Evolutionary conservation across 2,888 invertebrate genomes (phyloP), one percentile per base, ranked within the genome.

Genomic region (Drosophila macrothrix): DNA sequence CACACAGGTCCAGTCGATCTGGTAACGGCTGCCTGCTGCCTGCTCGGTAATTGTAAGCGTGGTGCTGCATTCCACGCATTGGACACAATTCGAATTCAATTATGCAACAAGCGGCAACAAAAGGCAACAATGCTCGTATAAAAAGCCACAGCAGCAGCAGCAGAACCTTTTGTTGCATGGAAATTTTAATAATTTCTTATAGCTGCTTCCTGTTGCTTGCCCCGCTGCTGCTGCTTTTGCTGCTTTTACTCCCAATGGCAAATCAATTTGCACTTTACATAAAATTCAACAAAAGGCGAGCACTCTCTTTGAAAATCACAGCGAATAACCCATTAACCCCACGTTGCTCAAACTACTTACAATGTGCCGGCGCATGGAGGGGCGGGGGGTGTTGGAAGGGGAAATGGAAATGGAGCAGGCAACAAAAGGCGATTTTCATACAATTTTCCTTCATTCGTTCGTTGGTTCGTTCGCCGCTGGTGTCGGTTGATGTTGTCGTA

Each of bases 301-400:
- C 65, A 69, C 60, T 73, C 78, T 75, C 61, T 69, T 78, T 76
- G 80, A 78, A 84, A 85, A 85, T 88, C 89, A 86, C 85, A 70
- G 84, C 87, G 84, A 84, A 88, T 85, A 85, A 86, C 85, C 89
- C 85, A 85, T 85, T 85, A 85, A 86, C 70, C 82, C 80, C 77
- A 72, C 75, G 78, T 67, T 76, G 77, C 71, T 68, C 80, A 80
- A 78, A 78, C 87, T 80, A 82, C 79, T 82, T 64, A 67, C 37
- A 37, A 19, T 43, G 65, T 67, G 50, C 60, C 35, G 28, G 28
- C 25, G 53, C 12, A 14, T n/a, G 19, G 10, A 7, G 25, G 31
- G 1, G 7, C 35, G 6, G 29, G 29, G 25, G 3, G 16, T 7
- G 22, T 10, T 9, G 22, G 7, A 16, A 22, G 16, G 22, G 22